Percentiles rank a stretch among this genome's conserved stretches.
These are phyloP conservation scores for Zelostemma sp. DNA, from an alignment of 1,140 invertebrate genomes.

Conservation along the genomic window DNA sequence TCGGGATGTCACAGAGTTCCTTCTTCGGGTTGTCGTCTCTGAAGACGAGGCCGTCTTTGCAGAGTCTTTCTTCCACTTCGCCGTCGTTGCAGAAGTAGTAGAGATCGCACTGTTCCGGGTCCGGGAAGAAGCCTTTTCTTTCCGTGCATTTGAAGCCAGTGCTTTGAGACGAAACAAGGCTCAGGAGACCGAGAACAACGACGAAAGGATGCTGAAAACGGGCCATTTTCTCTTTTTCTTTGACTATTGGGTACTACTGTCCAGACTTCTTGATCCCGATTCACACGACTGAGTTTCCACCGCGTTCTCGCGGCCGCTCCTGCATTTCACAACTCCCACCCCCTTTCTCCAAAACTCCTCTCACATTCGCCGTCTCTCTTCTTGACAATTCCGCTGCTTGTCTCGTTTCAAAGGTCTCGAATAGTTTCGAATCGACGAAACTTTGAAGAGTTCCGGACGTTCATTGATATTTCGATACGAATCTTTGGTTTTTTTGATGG, in stretches of 20 bases:
- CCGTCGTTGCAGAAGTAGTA: conserved; percentile 83
- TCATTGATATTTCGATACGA: no score
- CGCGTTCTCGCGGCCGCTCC: conserved; percentile 42
- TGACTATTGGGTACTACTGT: conserved; percentile 30
- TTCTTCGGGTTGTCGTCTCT: conserved; percentile 80
- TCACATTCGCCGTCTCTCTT: conserved; percentile 52
- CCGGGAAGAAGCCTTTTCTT: conserved; percentile 81
- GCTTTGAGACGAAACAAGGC: conserved; percentile 19
- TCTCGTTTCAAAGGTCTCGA: background rate
- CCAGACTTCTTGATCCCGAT: conserved; percentile 58
- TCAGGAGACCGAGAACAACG: conserved; percentile 16
- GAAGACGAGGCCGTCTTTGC: conserved; percentile 87
- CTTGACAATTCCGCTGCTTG: conserved; percentile 14
- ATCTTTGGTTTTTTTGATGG: no score
- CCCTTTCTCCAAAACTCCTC: conserved; percentile 63
- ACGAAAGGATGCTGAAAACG: background rate
- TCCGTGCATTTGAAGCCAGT: conserved; percentile 79
- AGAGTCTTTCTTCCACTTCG: conserved; percentile 77
- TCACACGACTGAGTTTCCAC: conserved; percentile 56
- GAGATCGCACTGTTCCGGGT: conserved; percentile 84
- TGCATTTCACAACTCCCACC: conserved; percentile 61
- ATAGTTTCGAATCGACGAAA: background rate
- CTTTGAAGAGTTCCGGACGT: no score
- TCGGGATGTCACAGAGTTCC: conserved; percentile 83
- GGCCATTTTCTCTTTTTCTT: conserved; percentile 24